Base-by-base conservation (phyloP, 2,797 vertebrate species). In the Coluber constrictor region DNA sequence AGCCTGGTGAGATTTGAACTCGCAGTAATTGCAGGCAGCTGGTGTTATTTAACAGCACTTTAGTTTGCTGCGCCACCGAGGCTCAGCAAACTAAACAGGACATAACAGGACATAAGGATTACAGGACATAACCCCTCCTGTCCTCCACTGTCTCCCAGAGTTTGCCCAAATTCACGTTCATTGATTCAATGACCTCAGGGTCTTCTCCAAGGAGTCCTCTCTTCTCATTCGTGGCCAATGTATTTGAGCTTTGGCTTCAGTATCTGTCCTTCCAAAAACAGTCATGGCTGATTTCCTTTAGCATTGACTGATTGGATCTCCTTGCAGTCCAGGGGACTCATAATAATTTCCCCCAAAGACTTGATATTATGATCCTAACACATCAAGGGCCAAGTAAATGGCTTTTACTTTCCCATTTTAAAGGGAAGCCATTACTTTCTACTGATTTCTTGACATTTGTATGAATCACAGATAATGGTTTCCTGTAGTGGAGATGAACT, bases 381-480 rank as follows among this genome's bases (percentile, higher is more conserved):
- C 32, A 74, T 90, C 92, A 56, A 87, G 25, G 63, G 23, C 12
- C n/a, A 6, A 11, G n/a, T 25, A 83, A 15, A 61, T 87, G 55
- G 6, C 79, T 29, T 51, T 92, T 0, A 0, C 8, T 94, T 47
- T 92, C 55, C 43, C 8, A 51, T 90, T 94, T 93, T 88, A 83
- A 79, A 6, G 51, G 5, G 3, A 88, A 9, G 18, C 63, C 90
- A 91, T 88, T 27, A 88, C 88, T 94, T 93, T 93, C 90, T 4
- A 5, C 32, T 15, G 88, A 74, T 90, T 93, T 92, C 93, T 89
- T 59, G 94, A 93, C 89, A 87, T 87, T 86, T 54, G 60, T 37
- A 61, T 94, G 92, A 93, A 93, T 91, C 92, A 90, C 86, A 79
- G 63, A 43, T 43, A 94, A 95, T 86, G 93, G 83, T 23, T 56